Base-by-base conservation (phyloP, 2,888 invertebrate species). In the Leptinotarsa juncta region DNA sequence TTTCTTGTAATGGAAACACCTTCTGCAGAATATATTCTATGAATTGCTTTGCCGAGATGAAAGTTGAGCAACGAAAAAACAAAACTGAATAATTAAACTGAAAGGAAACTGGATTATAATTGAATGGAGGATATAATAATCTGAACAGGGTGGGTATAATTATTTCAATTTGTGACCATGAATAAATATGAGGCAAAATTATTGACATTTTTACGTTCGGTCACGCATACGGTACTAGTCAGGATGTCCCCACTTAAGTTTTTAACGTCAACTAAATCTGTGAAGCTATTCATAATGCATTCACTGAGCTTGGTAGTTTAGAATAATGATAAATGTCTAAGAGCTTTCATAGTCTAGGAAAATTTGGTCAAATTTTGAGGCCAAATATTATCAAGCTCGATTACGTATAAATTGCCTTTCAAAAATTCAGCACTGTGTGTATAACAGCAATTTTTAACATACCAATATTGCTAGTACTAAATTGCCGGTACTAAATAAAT, bases 221-320 rank as follows among this genome's bases (percentile, higher is more conserved):
- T 15, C 62, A 32, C 42, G 42, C 62, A 32, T 42, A 62, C 42
- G n/a, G n/a, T 12, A 62, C 15, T 42, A 62, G 16, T 62, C 62
- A 15, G 62, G 62, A 62, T n/a, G 42, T 62, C 62, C 16, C 26
- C 26, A 62, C 62, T 62, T 42, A 62, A 62, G 16, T 26, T 18
- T 32, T 62, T 62, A 32, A 62, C 62, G 62, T 32, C 42, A 62
- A 62, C 7, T 62, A 62, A 62, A 62, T 62, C 62, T 32, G 32
- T 62, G 62, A 42, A 42, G 62, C 42, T 62, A 62, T 62, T 62
- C 62, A 62, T 62, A 62, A 62, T 32, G 62, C 42, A 32, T 15
- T 62, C 18, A 26, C 14, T 57, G 15, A n/a, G 62, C 62, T 62
- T 42, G 42, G 5, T 5, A n/a, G 62, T 42, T 26, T 42, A 32